Conservation (phyloP, 2,797 vertebrate genomes). For the Meda fulgida region DNA sequence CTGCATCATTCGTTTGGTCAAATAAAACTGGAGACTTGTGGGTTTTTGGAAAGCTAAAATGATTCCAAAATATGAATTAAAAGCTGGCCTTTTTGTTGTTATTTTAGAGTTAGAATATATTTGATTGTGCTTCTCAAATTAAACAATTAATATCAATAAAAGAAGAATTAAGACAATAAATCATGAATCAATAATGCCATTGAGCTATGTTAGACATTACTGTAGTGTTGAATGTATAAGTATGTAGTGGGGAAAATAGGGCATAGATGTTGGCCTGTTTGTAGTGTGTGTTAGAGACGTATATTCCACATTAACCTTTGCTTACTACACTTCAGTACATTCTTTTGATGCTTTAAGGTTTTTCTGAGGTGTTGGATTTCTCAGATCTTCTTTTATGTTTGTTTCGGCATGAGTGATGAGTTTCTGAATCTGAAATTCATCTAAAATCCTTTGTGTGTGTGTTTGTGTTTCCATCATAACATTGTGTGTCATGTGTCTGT, state of each 20-base stretch:
- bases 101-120: neutral
- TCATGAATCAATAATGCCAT: neutral
- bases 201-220: neutral
- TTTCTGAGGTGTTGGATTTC: neutral
- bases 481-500: slow-evolving; percentile 14
- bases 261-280: neutral
- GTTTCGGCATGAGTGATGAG: slow-evolving; percentile 5
- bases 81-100: neutral
- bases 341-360: neutral
- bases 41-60: neutral
- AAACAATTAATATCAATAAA: neutral
- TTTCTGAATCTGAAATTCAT: slow-evolving; percentile 21
- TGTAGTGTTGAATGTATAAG: slow-evolving; percentile 4
- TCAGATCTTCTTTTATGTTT: neutral
- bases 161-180: neutral
- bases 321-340: neutral
- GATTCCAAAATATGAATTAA: neutral
- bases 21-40: neutral
- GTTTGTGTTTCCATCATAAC: slow-evolving; percentile 1
- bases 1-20: neutral
- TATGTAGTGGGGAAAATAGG: neutral
- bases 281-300: neutral
- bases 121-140: neutral
- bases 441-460: slow-evolving; percentile 20
- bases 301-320: neutral